Evolutionary conservation across 2,888 invertebrate species (phyloP), one percentile per base, ranked within the genome.

Genomic region (Meghimatium bilineatum): DNA sequence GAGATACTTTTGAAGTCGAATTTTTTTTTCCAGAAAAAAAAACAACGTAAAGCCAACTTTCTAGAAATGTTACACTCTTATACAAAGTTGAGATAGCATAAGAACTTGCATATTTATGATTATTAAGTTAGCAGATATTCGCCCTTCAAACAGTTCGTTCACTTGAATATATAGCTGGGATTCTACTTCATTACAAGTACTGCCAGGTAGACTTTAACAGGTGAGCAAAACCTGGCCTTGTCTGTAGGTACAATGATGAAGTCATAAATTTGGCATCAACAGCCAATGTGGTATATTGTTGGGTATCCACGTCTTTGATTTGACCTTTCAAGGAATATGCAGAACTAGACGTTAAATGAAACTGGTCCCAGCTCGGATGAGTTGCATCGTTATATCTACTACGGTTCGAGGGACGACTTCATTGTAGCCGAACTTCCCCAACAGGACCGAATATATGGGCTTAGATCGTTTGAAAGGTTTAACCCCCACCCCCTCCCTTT

Each of bases 291-390:
- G 38, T 66, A 32, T 63, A 32, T 60, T 49, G 36, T 52, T 2
- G n/a, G 23, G 26, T 34, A 76, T 1, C 29, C 44, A 26, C 32
- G 10, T 49, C 5, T 76, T 20, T 44, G n/a, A 78, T 38, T 32
- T 49, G 67, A 78, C 78, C 66, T 66, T 78, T 67, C n/a, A 29
- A 36, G 38, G 23, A 26, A n/a, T n/a, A n/a, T n/a, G n/a, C 44
- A 44, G 44, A 44, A 44, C 44, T 44, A 44, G 44, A 44, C n/a
- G 44, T 44, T 12, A 12, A 44, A 44, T n/a, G 44, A 44, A 8
- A 8, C 5, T 44, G 44, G 44, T 44, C 44, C 44, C 12, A 44
- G 44, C 5, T n/a, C 6, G 44, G 44, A 44, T 44, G 44, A 44
- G 5, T 44, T 5, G 5, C 6, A 44, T 44, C 12, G 44, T 44